Evolutionary conservation across 2,888 invertebrate genomes (phyloP).

Genomic region (Oligia latruncula): DNA sequence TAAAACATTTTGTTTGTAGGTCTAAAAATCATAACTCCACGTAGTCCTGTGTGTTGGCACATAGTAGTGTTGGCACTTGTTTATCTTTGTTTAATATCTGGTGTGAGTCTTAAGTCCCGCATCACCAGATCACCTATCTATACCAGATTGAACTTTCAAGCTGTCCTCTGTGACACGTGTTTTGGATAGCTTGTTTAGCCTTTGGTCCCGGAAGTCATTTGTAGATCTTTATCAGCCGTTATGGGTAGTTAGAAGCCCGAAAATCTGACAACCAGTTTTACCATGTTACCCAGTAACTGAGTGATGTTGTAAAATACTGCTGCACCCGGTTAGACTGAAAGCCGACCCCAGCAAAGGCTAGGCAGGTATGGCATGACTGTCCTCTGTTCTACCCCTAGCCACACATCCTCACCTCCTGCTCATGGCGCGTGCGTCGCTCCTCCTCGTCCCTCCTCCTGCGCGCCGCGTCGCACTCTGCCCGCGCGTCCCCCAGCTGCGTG

Average conservation of each 20-base stretch:
- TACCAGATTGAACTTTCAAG: too few species aligned
- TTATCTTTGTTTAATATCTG: not conserved
- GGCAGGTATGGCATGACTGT: not conserved
- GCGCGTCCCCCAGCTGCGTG: slow-evolving; percentile 94
- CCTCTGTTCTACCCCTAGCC: not conserved
- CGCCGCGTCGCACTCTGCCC: slow-evolving; percentile 96
- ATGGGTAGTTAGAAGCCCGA: not conserved
- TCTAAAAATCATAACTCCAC: too few species aligned
- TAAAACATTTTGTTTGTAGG: too few species aligned
- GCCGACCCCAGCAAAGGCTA: not conserved
- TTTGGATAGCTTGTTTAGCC: too few species aligned
- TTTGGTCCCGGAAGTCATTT: too few species aligned
- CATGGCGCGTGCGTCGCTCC: slow-evolving; percentile 96
- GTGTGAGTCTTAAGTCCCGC: not conserved
- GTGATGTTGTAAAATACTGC: too few species aligned
- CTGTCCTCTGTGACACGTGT: too few species aligned
- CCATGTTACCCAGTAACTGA: too few species aligned
- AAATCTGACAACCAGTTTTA: not conserved
- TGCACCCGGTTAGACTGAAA: too few species aligned
- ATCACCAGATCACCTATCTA: too few species aligned
- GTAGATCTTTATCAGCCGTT: too few species aligned
- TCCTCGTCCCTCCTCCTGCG: slow-evolving; percentile 96
- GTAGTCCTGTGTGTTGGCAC: not conserved
- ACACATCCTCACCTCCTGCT: slow-evolving; percentile 91
- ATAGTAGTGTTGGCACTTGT: not conserved